Percentiles rank a stretch among this genome's conserved stretches.
phyloP scores from a whole-genome alignment of 2,113 vertebrate species.

The Cyanoderma ruficeps region DNA sequence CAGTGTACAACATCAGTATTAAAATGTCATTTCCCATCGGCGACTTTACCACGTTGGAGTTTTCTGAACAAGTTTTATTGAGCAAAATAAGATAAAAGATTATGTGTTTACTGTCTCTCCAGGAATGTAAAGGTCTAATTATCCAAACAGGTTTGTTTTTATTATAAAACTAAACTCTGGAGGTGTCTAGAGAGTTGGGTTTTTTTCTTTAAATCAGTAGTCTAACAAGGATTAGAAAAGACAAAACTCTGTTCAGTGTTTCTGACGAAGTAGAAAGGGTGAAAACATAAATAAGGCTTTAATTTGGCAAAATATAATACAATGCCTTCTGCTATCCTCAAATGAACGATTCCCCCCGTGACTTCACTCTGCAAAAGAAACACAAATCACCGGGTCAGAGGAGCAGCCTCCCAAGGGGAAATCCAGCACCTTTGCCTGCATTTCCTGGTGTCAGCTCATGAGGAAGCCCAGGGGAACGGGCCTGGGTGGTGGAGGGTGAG shows the following conservation, averaged over 20 bases:
- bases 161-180: slow-evolving; percentile 85
- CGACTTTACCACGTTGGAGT: slow-evolving; percentile 68
- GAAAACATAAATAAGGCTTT: slow-evolving; percentile 90
- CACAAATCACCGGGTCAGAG: slow-evolving; percentile 39
- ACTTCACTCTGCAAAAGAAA: slow-evolving; percentile 79
- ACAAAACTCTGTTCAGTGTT: slow-evolving; percentile 86
- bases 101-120: slow-evolving; percentile 75
- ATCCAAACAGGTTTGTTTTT: slow-evolving; percentile 76
- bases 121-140: slow-evolving; percentile 85
- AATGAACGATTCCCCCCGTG: slow-evolving; percentile 60
- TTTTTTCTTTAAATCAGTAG: slow-evolving; percentile 82
- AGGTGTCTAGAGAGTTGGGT: slow-evolving; percentile 76
- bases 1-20: slow-evolving; percentile 78
- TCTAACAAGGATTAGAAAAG: slow-evolving; percentile 87
- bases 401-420: not conserved
- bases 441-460: rapidly evolving
- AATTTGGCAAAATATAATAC: slow-evolving; percentile 88
- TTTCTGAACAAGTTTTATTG: slow-evolving; percentile 76
- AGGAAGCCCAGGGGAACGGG: rapidly evolving
- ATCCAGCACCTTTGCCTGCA: rapidly evolving
- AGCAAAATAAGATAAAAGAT: slow-evolving; percentile 76
- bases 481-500: not conserved
- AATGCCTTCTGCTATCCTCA: slow-evolving; percentile 79
- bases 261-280: slow-evolving; percentile 87
- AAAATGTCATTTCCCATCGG: slow-evolving; percentile 76